Conservation (phyloP, 2,797 vertebrate genomes). For the Syngnathus acus region DNA sequence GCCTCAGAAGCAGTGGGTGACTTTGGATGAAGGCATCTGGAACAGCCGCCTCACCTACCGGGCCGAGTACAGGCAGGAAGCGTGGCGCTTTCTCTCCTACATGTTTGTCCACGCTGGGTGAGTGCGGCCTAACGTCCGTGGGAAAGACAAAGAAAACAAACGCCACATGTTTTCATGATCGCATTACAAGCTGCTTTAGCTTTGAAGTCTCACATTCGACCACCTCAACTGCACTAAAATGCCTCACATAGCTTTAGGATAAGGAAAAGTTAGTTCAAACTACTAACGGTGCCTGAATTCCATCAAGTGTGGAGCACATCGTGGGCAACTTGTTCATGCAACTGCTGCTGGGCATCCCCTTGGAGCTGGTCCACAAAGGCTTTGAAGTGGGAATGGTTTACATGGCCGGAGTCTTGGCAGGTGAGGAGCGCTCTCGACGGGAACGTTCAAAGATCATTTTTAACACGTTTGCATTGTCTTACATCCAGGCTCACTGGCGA, state of each 20-base stretch:
- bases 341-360: conserved; percentile 79
- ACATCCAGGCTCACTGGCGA: conserved; percentile 80
- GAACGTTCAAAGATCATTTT: not conserved
- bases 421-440: conserved; percentile 49
- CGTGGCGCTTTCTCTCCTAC: conserved; percentile 87
- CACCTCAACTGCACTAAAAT: too few species aligned
- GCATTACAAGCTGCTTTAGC: too few species aligned
- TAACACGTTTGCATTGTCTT: not conserved
- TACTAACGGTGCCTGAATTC: not conserved
- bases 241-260: too few species aligned
- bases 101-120: conserved; percentile 92
- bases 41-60: conserved; percentile 77
- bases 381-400: conserved; percentile 87
- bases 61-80: conserved; percentile 68
- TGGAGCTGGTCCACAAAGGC: conserved; percentile 90
- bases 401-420: conserved; percentile 81
- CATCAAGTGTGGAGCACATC: conserved; percentile 81
- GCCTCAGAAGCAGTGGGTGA: conserved; percentile 87
- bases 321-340: conserved; percentile 83
- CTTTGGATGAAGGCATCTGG: conserved; percentile 74
- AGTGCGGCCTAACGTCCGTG: conserved; percentile 22
- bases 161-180: not conserved
- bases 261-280: too few species aligned
- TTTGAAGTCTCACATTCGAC: too few species aligned
- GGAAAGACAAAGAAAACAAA: not conserved